These are phyloP conservation scores for Echinometra lucunter DNA, from an alignment of 53 echinoderm and acorn worm species.

Conservation along the genomic window DNA sequence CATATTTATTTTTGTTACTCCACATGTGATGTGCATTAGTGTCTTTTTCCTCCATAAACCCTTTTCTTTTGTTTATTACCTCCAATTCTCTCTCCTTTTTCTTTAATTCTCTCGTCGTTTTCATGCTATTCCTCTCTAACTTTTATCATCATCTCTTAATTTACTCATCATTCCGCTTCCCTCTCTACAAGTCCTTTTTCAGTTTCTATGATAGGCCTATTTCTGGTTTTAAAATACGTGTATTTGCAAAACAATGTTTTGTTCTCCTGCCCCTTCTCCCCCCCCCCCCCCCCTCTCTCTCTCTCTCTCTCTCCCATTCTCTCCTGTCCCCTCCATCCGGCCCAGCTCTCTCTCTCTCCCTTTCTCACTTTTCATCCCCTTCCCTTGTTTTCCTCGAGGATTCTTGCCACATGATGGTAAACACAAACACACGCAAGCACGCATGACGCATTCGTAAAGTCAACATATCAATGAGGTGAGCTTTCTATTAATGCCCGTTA, in stretches of 20 bases:
- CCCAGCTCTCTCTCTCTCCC: not conserved
- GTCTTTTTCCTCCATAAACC: too few relatives aligned
- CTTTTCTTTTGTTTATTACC: too few relatives aligned
- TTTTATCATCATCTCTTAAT: not conserved
- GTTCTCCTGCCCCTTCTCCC: not conserved
- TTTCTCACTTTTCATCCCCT: not conserved
- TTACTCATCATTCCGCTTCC: not conserved
- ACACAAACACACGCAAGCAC: not conserved
- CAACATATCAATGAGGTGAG: conserved; percentile 38
- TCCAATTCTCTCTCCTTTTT: too few relatives aligned
- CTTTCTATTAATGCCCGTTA: conserved; percentile 19
- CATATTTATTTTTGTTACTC: too few relatives aligned
- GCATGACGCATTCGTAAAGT: not conserved
- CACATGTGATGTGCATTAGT: too few relatives aligned
- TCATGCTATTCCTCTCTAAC: not conserved
- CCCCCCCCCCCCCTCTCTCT: not conserved
- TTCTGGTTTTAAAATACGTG: not conserved
- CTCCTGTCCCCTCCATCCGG: too few relatives aligned
- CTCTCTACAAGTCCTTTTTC: not conserved
- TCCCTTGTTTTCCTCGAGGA: not conserved
- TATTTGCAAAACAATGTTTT: not conserved
- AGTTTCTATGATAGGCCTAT: not conserved
- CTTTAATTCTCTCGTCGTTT: not conserved
- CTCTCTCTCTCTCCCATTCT: not conserved
- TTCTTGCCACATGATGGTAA: not conserved